Evolutionary conservation across 2,113 vertebrate species (phyloP).

Genomic region (Hipposideros armiger): DNA sequence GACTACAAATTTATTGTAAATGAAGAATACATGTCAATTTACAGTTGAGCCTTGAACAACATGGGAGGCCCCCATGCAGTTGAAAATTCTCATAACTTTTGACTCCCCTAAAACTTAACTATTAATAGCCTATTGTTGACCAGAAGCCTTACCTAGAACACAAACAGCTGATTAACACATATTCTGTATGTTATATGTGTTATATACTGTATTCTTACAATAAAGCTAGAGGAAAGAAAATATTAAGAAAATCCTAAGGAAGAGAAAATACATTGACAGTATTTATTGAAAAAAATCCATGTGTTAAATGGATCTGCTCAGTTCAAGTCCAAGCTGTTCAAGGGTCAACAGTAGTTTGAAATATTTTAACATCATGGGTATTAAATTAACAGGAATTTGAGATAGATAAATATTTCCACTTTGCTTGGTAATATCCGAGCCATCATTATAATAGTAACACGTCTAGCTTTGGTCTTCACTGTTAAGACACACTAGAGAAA

Average conservation of each 20-base stretch:
- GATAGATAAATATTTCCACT: not conserved
- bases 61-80: too few species aligned
- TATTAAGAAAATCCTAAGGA: not conserved
- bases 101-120: too few species aligned
- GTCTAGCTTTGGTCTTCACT: not conserved
- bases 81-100: too few species aligned
- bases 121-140: too few species aligned
- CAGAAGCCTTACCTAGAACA: too few species aligned
- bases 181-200: not conserved
- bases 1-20: not conserved
- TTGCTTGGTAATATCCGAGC: not conserved
- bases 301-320: not conserved
- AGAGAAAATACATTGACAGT: not conserved
- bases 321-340: not conserved
- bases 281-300: not conserved
- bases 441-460: not conserved
- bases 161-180: too few species aligned
- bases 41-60: not conserved
- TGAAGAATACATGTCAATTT: not conserved
- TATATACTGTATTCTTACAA: not conserved
- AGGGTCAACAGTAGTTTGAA: not conserved
- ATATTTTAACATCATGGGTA: not conserved
- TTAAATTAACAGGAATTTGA: not conserved
- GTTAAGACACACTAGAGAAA: not conserved
- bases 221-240: not conserved